Evolutionary conservation across 1,140 invertebrate species (phyloP).

Genomic region (Bombus terrestris): DNA sequence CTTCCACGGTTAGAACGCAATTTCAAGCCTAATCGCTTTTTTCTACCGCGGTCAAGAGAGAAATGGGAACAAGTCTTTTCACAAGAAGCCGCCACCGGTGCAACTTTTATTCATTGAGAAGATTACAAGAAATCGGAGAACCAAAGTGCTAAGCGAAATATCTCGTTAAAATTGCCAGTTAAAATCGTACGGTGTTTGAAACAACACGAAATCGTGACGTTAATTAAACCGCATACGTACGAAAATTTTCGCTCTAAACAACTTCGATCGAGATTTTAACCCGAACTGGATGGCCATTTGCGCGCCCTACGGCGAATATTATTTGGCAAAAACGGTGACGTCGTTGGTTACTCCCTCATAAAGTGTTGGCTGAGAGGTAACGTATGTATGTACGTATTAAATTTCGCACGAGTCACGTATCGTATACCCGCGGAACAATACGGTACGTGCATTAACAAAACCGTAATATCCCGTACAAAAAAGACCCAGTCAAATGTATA

Average conservation of each 20-base stretch:
- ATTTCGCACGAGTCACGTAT: constrained; percentile 8
- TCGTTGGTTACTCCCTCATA: background rate
- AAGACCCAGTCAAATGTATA: background rate
- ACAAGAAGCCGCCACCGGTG: background rate
- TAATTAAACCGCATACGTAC: background rate
- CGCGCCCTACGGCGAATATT: background rate
- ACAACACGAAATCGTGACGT: too few relatives aligned
- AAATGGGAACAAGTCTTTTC: background rate
- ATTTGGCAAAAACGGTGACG: background rate
- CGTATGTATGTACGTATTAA: background rate
- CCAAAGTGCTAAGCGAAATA: background rate
- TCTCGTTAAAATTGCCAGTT: background rate
- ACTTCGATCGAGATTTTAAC: background rate
- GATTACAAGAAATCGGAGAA: constrained; percentile 12
- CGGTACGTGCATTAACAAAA: background rate
- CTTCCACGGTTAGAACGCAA: background rate
- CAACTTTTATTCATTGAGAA: background rate
- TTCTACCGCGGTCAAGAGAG: background rate
- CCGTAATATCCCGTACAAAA: background rate
- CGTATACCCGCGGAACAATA: constrained; percentile 14
- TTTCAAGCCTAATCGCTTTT: constrained; percentile 21
- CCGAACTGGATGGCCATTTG: background rate
- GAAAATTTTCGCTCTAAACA: background rate
- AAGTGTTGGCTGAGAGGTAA: background rate
- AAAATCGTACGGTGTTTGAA: background rate